Evolutionary conservation across 2,113 vertebrate genomes (phyloP), one percentile per base, ranked within the genome.

Genomic region (Psammodynastes pulverulentus): DNA sequence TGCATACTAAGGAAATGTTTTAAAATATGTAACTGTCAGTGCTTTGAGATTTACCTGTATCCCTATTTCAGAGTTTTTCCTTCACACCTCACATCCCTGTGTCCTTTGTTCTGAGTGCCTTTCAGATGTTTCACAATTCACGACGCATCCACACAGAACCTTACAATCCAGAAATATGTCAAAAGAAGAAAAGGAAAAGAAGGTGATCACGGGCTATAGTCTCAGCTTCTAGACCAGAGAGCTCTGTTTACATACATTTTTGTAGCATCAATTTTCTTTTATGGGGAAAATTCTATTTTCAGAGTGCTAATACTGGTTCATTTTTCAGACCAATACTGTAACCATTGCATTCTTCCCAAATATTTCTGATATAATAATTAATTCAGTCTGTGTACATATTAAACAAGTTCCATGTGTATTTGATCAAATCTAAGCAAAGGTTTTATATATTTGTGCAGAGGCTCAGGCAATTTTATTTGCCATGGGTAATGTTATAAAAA

Each of bases 121-220:
- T 0, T 92, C 89, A 89, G 89, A n/a, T 21, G 54, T 90, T 92
- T 84, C 67, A 53, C 46, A 86, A 89, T 54, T 49, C 87, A 49
- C 26, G 6, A 56, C 15, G 58, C 84, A 91, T 19, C 15, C 43
- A 46, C 56, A 15, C 3, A 21, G 49, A n/a, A n/a, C 29, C 45
- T 3, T 7, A 53, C 9, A 43, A 91, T 62, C 24, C 49, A 39
- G 34, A 56, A 87, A 91, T 67, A 86, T 72, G 23, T 49, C 48
- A 21, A 24, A 12, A 45, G 58, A 51, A 34, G n/a, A 34, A 84
- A 84, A 84, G 48, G 24, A 87, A 12, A 13, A 34, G 29, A 15
- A 51, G 23, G 9, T 72, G 15, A 24, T 58, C 84, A 51, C 8
- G 87, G 12, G 21, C 2, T 90, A 19, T 49, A 85, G 54, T 12